Evolutionary conservation across 2,797 vertebrate genomes (phyloP).

Genomic region (Oreonectes daqikongensis): DNA sequence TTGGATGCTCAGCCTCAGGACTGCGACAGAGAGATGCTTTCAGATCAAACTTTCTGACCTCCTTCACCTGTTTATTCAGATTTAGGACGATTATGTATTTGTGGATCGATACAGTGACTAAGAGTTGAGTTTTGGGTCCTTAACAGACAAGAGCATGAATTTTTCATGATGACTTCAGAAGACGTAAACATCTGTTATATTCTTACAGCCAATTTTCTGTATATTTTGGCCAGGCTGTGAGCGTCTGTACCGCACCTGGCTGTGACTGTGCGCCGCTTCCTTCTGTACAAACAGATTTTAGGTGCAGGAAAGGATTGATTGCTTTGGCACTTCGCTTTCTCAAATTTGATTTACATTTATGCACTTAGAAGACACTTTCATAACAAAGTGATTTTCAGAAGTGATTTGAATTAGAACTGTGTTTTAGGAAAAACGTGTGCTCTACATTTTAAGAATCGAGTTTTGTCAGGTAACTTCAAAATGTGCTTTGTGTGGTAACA

Average conservation of each 20-base stretch:
- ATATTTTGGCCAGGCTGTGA: constrained; percentile 17
- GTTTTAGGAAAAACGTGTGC: background rate
- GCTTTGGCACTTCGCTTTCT: constrained; percentile 10
- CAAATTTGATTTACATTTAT: constrained; percentile 13
- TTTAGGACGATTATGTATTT: background rate
- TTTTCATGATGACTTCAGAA: constrained; percentile 21
- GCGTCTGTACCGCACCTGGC: constrained; percentile 3
- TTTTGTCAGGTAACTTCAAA: background rate
- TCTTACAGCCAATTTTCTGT: constrained; percentile 5
- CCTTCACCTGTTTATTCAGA: background rate
- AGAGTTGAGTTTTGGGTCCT: background rate
- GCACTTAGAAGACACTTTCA: background rate
- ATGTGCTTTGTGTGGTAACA: constrained; percentile 1
- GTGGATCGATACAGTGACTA: background rate
- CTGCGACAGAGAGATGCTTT: background rate
- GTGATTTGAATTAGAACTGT: background rate
- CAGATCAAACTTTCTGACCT: background rate
- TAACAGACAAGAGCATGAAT: background rate
- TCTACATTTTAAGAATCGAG: background rate
- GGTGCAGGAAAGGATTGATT: constrained; percentile 12
- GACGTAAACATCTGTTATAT: constrained; percentile 11
- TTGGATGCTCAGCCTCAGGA: background rate
- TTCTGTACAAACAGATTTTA: constrained; percentile 1
- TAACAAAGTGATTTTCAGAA: background rate
- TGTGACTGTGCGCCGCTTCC: background rate